Base-by-base conservation (phyloP, 1,140 invertebrate genomes). In the Globodera rostochiensis region DNA sequence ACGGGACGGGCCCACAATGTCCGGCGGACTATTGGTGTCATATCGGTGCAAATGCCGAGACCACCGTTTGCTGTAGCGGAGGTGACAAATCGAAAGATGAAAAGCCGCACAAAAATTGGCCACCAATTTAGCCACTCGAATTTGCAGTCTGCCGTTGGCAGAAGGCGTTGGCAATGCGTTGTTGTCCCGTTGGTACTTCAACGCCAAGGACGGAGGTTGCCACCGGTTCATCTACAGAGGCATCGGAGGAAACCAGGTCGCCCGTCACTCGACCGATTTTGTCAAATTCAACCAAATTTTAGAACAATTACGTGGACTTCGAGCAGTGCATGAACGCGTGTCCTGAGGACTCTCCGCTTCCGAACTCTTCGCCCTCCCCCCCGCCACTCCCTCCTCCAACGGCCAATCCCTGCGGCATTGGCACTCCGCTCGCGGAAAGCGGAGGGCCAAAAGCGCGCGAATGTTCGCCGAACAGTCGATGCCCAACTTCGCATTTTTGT, bases 1-100 rank as follows among this genome's bases (percentile, higher is more conserved):
- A 83, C 45, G 85, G 87, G 45, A 83, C 84, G 13, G 81, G 25
- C 3, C 25, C 84, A 2, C 88, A 85, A 53, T 89, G 88, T 73
- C 88, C 88, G 7, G 84, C 77, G 57, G 77, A 82, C 45, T 82
- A 90, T 81, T 87, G 89, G 88, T 89, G 88, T 78, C 88, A 89
- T 80, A 84, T 89, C 57, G 88, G 88, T 47, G 79, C 82, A 0
- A 86, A 80, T 36, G 50, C 84, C 60, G 86, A 89, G 47, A 88
- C 87, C 13, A 90, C 86, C 67, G 88, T 90, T 45, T 89, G 89
- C 78, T 90, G 88, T 79, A 82, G 82, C 19, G 81, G 81, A 50
- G 87, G 85, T 83, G 71, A 19, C 36, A 21, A 49, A 67, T 84
- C 36, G 50, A 80, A 81, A 19, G 73, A 69, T 9, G 45, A 57